phyloP scores from a whole-genome alignment of 2,113 vertebrate genomes.

The Entomyzon cyanotis region DNA sequence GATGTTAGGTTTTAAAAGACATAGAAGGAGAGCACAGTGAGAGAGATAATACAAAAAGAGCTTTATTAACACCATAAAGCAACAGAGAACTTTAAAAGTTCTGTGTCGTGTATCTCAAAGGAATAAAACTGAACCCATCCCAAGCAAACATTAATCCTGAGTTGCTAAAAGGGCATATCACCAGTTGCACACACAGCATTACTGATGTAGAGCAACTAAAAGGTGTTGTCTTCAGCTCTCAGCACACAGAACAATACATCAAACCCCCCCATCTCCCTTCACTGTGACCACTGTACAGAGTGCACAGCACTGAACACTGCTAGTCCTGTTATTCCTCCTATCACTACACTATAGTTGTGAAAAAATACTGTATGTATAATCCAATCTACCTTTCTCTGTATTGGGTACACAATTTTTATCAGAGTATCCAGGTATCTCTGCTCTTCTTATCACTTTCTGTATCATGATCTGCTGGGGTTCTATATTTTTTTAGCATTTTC shows the following conservation, averaged over 20 bases:
- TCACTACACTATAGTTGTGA: not conserved
- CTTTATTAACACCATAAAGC: not conserved
- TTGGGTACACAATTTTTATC: not conserved
- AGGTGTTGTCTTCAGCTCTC: not conserved
- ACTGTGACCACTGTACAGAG: not conserved
- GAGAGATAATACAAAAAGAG: not conserved
- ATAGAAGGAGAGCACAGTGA: not conserved
- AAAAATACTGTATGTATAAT: not conserved
- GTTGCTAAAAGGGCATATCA: not conserved
- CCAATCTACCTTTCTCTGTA: not conserved
- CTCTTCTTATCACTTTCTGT: not conserved
- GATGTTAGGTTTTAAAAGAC: not conserved
- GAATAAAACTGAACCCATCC: not conserved
- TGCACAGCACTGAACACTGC: not conserved
- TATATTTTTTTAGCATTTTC: not conserved
- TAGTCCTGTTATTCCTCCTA: not conserved
- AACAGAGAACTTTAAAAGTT: not conserved
- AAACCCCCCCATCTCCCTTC: not conserved
- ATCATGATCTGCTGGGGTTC: not conserved
- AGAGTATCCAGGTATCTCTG: not conserved
- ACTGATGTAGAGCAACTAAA: not conserved
- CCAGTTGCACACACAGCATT: no score
- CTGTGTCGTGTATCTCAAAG: not conserved
- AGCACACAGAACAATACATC: fast-evolving
- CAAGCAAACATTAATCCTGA: not conserved